Evolutionary conservation across 2,888 invertebrate species (phyloP), one percentile per base, ranked within the genome.

Genomic region (Epistrophe eligans): DNA sequence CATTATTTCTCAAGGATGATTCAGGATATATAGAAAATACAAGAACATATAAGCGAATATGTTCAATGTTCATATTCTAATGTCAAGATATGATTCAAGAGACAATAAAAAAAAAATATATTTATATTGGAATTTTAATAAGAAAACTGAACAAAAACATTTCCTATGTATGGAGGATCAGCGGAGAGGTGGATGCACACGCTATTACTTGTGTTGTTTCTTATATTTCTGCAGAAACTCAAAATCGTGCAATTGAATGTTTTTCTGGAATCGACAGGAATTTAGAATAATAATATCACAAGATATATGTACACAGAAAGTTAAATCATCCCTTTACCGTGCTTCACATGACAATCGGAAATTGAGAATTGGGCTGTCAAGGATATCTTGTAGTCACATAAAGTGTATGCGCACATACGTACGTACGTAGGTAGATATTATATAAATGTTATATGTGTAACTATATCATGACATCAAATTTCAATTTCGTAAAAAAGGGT

Each of bases 61-160:
- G 73, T 87, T 82, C 66, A 76, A 55, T 64, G 73, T 87, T 82
- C 66, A 76, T 67, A 87, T 87, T 87, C 87, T 71, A 79, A 87
- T 79, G 64, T 76, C 83, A 79, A 72, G 79, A 83, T 82, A 83
- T 79, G 83, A 83, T 83, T 87, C 83, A 76, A 52, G 60, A 87
- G 87, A 87, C 79, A 87, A 79, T 87, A 82, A 76, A 79, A 85
- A 79, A 35, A 35, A 35, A 73, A 72, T 45, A 62, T 82, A 64
- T 79, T 84, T 84, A 77, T 87, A 87, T 87, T 87, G 83, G 72
- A 87, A 87, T 87, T 83, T 87, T 83, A 87, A 87, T 87, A 87
- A 76, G 79, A 83, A 87, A 64, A 87, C 73, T 79, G 83, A 66
- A 79, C 64, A 74, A 73, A 77, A 77, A 62, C 64, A 71, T n/a